These are phyloP conservation scores for Folsomia candida DNA, from an alignment of 2,888 invertebrate species.

Conservation along the genomic window DNA sequence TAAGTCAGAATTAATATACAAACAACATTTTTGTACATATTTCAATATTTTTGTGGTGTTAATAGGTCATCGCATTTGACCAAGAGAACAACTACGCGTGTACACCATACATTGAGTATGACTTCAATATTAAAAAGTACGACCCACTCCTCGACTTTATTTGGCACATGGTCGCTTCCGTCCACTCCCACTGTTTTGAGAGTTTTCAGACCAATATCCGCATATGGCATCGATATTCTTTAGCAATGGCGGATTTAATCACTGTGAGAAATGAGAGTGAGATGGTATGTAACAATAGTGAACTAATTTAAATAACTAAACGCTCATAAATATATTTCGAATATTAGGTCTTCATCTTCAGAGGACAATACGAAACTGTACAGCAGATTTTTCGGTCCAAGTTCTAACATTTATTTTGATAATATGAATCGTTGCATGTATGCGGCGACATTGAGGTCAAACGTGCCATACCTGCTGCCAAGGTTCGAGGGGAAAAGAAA, in stretches of 20 bases:
- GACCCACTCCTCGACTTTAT: slow-evolving; percentile 5
- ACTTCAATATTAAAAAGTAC: slow-evolving; percentile 3
- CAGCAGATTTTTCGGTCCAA: not conserved
- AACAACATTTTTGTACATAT: not conserved
- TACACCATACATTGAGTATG: not conserved
- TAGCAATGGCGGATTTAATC: slow-evolving; percentile 3
- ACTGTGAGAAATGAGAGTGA: not conserved
- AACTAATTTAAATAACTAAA: not conserved
- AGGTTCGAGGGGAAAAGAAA: not conserved
- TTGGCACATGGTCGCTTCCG: slow-evolving; percentile 7
- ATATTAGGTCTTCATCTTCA: not conserved
- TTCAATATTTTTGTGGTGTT: not conserved
- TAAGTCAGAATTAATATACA: not conserved
- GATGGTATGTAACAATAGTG: not conserved
- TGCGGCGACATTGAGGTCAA: not conserved
- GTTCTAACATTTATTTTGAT: not conserved
- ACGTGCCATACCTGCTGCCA: slow-evolving; percentile 1
- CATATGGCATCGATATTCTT: slow-evolving; percentile 3
- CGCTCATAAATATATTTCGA: too few species aligned
- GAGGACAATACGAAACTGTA: not conserved
- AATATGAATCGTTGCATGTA: slow-evolving; percentile 7
- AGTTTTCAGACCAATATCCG: not conserved
- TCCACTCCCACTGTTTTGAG: slow-evolving; percentile 3
- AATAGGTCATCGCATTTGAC: not conserved
- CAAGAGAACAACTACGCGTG: slow-evolving; percentile 4